These are phyloP conservation scores for Alcis repandata DNA, from an alignment of 2,888 invertebrate species.

Conservation along the genomic window DNA sequence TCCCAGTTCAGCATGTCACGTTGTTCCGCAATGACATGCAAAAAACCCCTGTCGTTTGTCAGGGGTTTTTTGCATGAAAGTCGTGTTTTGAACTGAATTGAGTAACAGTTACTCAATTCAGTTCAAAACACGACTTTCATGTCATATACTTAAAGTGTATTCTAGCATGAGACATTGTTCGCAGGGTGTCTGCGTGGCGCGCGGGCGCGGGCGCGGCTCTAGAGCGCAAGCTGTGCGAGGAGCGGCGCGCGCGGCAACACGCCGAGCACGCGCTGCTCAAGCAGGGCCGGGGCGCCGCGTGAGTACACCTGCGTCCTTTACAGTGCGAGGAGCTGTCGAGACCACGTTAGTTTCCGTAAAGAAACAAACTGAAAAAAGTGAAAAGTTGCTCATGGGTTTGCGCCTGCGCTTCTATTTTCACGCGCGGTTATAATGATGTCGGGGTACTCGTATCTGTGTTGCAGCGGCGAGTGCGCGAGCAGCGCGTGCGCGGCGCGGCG, in stretches of 20 bases:
- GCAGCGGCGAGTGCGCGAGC: constrained; percentile 73
- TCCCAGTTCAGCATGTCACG: too few species aligned
- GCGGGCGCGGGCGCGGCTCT: constrained; percentile 88
- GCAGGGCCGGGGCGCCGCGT: constrained; percentile 43
- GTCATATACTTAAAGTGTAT: too few species aligned
- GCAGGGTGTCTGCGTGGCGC: constrained; percentile 83
- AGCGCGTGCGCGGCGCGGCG: constrained; percentile 86
- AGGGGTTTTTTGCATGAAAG: too few species aligned
- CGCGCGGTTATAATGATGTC: too few species aligned
- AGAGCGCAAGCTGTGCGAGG: constrained; percentile 94
- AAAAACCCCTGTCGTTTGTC: too few species aligned
- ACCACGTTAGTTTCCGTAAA: not conserved
- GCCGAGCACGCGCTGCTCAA: constrained; percentile 90
- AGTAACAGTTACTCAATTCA: too few species aligned
- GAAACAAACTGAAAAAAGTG: not conserved
- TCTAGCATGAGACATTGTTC: not conserved
- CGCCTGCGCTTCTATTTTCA: too few species aligned
- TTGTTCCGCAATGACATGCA: too few species aligned
- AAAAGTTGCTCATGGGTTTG: too few species aligned
- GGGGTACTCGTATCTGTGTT: not conserved
- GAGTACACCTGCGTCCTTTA: not conserved
- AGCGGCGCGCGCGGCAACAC: constrained; percentile 91
- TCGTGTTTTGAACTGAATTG: too few species aligned
- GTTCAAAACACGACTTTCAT: too few species aligned
- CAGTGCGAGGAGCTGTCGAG: too few species aligned